Percentiles rank a stretch among this genome's conserved stretches.
Evolutionary conservation across 1,140 invertebrate genomes (phyloP).

Genomic region (Drosophila aff.): DNA sequence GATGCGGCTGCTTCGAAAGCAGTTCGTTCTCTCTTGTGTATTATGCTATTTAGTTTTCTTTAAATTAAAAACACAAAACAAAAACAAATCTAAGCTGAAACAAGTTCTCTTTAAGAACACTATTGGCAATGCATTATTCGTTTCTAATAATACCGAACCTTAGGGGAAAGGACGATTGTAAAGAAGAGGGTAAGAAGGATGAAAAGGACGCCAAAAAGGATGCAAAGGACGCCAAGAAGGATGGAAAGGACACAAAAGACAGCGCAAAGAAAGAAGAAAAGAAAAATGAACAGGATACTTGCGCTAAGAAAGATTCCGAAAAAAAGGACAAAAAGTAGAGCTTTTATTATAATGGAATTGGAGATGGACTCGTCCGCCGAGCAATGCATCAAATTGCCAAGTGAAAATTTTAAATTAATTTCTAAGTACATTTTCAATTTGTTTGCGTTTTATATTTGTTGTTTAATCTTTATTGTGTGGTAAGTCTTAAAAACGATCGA

Average conservation of each 20-base stretch:
- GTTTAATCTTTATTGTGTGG: constrained; percentile 38
- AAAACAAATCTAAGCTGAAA: constrained; percentile 22
- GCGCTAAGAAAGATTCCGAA: not conserved
- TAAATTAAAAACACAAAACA: constrained; percentile 62
- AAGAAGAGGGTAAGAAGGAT: not conserved
- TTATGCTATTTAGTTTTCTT: constrained; percentile 74
- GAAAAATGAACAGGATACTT: constrained; percentile 4
- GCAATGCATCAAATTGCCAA: not conserved
- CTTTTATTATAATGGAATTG: not conserved
- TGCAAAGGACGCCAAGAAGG: constrained; percentile 1
- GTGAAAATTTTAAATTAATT: constrained; percentile 5
- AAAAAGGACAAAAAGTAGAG: constrained; percentile 13
- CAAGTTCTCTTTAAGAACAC: not conserved
- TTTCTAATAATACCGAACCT: constrained; percentile 1
- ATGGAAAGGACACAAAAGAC: not conserved
- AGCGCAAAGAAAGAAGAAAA: not conserved
- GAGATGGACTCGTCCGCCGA: not conserved
- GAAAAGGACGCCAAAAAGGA: not conserved
- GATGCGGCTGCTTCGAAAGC: constrained; percentile 57
- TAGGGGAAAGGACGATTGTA: constrained; percentile 22
- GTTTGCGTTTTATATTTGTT: constrained; percentile 10
- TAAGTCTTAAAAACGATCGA: constrained; percentile 94
- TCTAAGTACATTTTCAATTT: not conserved
- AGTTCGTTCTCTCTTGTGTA: constrained; percentile 60
- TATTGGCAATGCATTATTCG: not conserved